Conservation (phyloP, 2,797 vertebrate genomes). For the Oceanodroma leucorhoa region DNA sequence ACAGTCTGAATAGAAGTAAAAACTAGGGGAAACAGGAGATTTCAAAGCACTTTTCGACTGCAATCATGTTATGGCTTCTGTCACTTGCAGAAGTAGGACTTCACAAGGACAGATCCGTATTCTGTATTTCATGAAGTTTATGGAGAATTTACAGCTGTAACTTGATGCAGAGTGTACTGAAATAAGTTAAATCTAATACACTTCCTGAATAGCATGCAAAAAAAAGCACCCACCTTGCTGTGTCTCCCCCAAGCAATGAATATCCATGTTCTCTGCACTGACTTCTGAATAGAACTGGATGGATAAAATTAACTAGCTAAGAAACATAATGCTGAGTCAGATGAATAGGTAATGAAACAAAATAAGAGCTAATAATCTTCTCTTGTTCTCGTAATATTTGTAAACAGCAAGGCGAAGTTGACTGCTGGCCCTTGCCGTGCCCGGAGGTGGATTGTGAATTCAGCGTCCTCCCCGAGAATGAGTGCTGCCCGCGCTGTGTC, state of each 20-base stretch:
- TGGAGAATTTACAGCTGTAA: neutral
- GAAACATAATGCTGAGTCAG: neutral
- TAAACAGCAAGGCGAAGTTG: conserved; percentile 92
- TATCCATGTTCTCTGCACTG: neutral
- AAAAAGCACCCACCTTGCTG: neutral
- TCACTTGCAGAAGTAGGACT: neutral
- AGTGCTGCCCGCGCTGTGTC: conserved; percentile 93
- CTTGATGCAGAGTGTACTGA: neutral
- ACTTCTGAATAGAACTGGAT: neutral
- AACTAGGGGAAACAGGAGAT: neutral
- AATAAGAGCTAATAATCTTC: neutral
- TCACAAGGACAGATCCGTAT: neutral
- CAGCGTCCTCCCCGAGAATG: conserved; percentile 89
- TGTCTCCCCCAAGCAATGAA: neutral
- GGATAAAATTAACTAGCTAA: neutral
- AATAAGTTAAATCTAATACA: neutral
- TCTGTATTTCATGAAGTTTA: neutral
- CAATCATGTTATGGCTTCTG: neutral
- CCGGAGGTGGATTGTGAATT: conserved; percentile 93
- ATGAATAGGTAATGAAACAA: neutral
- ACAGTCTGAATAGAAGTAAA: neutral
- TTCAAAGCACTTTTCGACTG: neutral
- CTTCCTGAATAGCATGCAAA: neutral
- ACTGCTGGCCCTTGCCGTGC: conserved; percentile 96
- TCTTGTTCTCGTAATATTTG: neutral